Evolutionary conservation across 2,797 vertebrate genomes (phyloP).

Genomic region (Malacoraja senta): DNA sequence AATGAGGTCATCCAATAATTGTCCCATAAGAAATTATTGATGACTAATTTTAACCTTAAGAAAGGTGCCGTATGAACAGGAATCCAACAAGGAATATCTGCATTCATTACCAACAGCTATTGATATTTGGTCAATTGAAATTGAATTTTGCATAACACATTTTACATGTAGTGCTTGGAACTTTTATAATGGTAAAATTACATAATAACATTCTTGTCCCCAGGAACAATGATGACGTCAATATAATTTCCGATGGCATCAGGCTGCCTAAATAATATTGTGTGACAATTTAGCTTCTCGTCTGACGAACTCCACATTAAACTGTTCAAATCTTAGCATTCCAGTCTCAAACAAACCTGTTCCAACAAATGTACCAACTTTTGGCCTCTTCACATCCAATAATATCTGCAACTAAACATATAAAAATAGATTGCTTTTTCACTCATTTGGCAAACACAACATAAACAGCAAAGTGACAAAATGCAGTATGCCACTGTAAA

Average conservation of each 20-base stretch:
- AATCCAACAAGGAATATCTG: background rate
- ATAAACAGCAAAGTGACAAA: background rate
- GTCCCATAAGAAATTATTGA: background rate
- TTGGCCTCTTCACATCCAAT: background rate
- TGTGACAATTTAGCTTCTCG: background rate
- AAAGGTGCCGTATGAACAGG: background rate
- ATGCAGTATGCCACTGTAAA: background rate
- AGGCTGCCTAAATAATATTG: background rate
- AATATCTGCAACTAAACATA: background rate
- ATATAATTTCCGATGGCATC: background rate
- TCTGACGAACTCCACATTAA: background rate
- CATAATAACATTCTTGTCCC: background rate
- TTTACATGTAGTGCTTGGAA: no score
- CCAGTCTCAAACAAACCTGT: background rate
- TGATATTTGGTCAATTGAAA: no score
- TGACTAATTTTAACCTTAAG: background rate
- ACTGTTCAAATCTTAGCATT: background rate
- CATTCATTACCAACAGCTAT: background rate
- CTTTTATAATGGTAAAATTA: background rate
- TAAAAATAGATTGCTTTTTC: background rate
- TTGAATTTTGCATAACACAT: no score
- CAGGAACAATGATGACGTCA: background rate
- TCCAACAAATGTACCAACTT: background rate
- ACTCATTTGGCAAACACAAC: background rate
- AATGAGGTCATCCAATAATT: background rate